Base-by-base conservation (phyloP, 1,140 invertebrate species). In the Oppia nitens region DNA sequence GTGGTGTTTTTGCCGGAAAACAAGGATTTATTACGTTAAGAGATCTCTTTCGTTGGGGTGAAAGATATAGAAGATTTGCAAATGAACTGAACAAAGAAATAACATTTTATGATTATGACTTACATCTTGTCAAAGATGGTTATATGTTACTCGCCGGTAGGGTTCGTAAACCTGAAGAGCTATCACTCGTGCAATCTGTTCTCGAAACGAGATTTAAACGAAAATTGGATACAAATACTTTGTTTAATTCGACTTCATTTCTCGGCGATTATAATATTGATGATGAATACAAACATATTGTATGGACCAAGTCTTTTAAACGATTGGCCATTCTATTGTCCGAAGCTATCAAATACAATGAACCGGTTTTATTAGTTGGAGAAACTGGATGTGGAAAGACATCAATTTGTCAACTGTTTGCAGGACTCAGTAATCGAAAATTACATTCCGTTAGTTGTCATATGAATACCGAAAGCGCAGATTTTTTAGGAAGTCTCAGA, bases 311-410 rank as follows among this genome's bases (percentile, higher is more conserved):
- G 60, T 84, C 85, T 64, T 87, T 96, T 82, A 78, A 87, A 60
- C 76, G 89, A 69, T 79, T 98, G 70, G 88, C 86, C 3, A 85
- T 97, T n/a, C 73, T 98, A 6, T 82, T 93, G 21, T 82, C 82
- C 28, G 71, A 96, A 73, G 84, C 91, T 0, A 80, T 92, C 61
- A 78, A 83, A 63, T 98, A 92, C 64, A 79, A 86, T 64, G 96
- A 99, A 70, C 94, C 96, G 0, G 83, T 98, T 2, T 71, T 99
- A 11, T 72, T 99, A 23, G 90, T 99, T 9, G 96, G 96, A 50
- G 91, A 96, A 70, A 99, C 96, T 25, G 96, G 95, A 0, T 93
- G 93, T 71, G 96, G 96, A 0, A 99, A 99, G 76, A 99, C 96
- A 0, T 97, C 92, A 0, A 79, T 97, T 21, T 95, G 92, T 66